Base-by-base conservation (phyloP, 2,888 invertebrate species). In the Mesorhabditis spiculigera region DNA sequence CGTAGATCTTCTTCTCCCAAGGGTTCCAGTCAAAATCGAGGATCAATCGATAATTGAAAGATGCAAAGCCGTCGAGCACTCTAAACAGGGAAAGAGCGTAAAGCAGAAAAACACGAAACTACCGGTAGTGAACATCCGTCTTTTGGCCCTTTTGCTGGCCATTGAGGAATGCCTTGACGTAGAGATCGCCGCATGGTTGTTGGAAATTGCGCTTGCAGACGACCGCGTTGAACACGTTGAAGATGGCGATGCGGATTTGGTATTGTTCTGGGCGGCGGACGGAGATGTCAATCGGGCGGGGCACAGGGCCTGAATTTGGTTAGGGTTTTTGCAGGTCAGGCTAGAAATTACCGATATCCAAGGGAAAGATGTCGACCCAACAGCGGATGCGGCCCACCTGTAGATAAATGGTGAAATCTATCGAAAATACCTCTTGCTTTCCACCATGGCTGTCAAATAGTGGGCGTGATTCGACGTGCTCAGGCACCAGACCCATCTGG, bases 391-490 rank as follows among this genome's bases (percentile, higher is more conserved):
- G 86, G 65, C 88, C 89, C 85, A 87, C 87, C 76, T 87, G n/a
- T n/a, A n/a, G 8, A 50, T 13, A 50, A 50, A 10, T 28, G 28
- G 28, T 28, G 28, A 28, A 28, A 28, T 28, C 28, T 28, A 28
- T 28, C 28, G 28, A 50, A 50, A 50, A 10, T 50, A 50, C 58
- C n/a, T 50, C n/a, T 3, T 67, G 63, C 16, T 43, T 66, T 42
- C 73, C 75, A 16, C 68, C 16, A 16, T 72, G 71, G 6, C 70
- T 92, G 8, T 93, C 93, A 85, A 91, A 93, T 0, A 95, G 88
- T 0, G 93, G 90, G 45, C 95, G 89, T 0, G 93, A 93, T 87
- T 95, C 95, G 0, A 95, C 91, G 85, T 95, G 95, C 85, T 95
- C 95, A 0, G 92, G 92, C 2, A 94, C 92, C 62, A 95, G 88